A percentile compares a stretch with the other conserved stretches of the same genome.
These are phyloP conservation scores for Drosophila prolongata DNA, from an alignment of 2,888 invertebrate genomes.

Conservation along the genomic window DNA sequence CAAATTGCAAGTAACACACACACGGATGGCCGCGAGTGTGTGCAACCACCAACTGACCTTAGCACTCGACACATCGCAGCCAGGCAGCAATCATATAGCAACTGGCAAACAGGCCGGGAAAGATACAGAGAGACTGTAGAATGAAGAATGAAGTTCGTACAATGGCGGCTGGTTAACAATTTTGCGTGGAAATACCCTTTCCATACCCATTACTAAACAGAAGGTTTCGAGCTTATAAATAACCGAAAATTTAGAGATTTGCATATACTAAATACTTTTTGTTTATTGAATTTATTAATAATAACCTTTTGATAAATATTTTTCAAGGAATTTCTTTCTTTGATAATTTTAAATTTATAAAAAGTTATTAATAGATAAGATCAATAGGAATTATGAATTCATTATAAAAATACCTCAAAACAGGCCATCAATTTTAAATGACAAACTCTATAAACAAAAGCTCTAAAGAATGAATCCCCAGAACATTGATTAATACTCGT, in stretches of 20 bases:
- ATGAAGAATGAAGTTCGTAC: constrained; percentile 17
- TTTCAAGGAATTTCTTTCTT: too few relatives aligned
- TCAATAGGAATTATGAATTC: too few relatives aligned
- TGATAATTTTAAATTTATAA: too few relatives aligned
- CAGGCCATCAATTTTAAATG: too few relatives aligned
- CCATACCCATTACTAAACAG: too few relatives aligned
- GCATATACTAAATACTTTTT: too few relatives aligned
- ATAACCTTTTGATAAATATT: too few relatives aligned
- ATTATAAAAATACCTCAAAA: too few relatives aligned
- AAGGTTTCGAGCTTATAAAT: too few relatives aligned
- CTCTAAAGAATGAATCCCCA: neutral
- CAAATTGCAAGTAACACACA: constrained; percentile 50
- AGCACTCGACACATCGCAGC: constrained; percentile 53
- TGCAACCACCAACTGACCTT: constrained; percentile 67
- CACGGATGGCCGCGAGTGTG: constrained; percentile 9
- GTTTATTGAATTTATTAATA: too few relatives aligned
- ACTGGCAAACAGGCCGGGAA: constrained; percentile 14
- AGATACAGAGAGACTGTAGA: neutral
- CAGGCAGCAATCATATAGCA: constrained; percentile 25
- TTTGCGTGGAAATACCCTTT: neutral
- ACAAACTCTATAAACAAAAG: neutral
- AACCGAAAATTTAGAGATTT: too few relatives aligned
- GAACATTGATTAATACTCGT: neutral
- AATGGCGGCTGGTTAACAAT: constrained; percentile 11
- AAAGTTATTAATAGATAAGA: too few relatives aligned